phyloP scores from a whole-genome alignment of 2,797 vertebrate genomes.

The Loriculus beryllinus region DNA sequence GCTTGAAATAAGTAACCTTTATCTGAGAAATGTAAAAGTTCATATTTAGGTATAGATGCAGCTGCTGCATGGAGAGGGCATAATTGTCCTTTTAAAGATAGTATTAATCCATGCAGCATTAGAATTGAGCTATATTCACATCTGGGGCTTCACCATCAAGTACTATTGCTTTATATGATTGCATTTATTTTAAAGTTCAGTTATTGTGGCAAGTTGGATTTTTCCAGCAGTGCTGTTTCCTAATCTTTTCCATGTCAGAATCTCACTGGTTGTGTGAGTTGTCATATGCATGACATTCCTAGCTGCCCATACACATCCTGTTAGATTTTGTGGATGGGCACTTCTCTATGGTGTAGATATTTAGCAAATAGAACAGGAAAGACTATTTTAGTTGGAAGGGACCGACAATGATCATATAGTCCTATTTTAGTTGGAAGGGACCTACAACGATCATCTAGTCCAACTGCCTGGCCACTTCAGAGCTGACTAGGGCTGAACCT shows the following conservation, averaged over 20 bases:
- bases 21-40: background rate
- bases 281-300: background rate
- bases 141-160: background rate
- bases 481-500: background rate
- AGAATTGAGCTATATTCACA: background rate
- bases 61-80: background rate
- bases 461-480: background rate
- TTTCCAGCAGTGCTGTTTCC: background rate
- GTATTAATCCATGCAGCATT: background rate
- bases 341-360: background rate
- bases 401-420: background rate
- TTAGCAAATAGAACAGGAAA: background rate
- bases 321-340: background rate
- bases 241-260: background rate
- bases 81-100: background rate
- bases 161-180: background rate
- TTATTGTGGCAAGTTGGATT: background rate
- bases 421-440: background rate
- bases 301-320: background rate
- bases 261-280: background rate
- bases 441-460: background rate
- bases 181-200: background rate
- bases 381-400: background rate
- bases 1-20: background rate
- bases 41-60: background rate